Percentiles rank a stretch among this genome's conserved stretches.
Conservation (phyloP, 2,113 vertebrate species). For the Pogona vitticeps region DNA sequence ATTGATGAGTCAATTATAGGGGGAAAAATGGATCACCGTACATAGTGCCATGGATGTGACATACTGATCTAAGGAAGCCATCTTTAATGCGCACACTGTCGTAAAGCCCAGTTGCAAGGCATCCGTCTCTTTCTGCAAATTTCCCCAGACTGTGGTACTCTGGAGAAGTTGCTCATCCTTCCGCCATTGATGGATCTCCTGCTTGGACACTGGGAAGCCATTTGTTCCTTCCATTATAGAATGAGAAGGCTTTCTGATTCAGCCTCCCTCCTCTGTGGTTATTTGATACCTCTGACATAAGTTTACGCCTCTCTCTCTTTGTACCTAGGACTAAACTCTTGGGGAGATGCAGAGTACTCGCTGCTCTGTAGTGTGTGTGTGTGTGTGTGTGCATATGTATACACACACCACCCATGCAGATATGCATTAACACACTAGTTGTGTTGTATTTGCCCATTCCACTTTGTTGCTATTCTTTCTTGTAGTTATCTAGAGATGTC, state of each 20-base stretch:
- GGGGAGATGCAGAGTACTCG: conserved; percentile 35
- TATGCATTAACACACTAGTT: not conserved
- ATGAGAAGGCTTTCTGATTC: conserved; percentile 7
- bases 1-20: conserved; percentile 32
- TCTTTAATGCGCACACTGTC: conserved; percentile 8
- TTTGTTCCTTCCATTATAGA: not conserved
- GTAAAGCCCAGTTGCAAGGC: not conserved
- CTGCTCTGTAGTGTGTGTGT: not conserved
- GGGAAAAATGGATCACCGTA: not conserved
- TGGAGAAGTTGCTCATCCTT: not conserved
- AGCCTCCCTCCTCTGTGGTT: not conserved
- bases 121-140: not conserved
- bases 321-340: not conserved
- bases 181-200: conserved; percentile 12
- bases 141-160: not conserved
- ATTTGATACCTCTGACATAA: not conserved
- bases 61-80: not conserved
- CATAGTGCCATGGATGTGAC: not conserved
- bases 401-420: not conserved
- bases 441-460: conserved; percentile 37
- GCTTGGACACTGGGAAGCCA: not conserved
- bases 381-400: too few relatives aligned
- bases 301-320: conserved; percentile 33
- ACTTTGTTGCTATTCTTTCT: conserved; percentile 42
- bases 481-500: conserved; percentile 39